Conservation (phyloP, 2,797 vertebrate species). For the Chrosomus eos region DNA sequence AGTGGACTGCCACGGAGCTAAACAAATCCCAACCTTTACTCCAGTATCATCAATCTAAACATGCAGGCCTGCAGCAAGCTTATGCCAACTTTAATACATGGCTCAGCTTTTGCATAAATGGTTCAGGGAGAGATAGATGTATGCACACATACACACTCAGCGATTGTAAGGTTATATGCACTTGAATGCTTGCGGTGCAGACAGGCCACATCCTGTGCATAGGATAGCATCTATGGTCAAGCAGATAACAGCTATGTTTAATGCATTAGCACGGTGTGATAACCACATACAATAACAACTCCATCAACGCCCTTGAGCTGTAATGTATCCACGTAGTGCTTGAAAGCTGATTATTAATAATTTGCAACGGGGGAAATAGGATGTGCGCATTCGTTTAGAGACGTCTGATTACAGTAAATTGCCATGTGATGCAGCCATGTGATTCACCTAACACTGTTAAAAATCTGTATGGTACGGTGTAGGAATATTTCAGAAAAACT, state of each 20-base stretch:
- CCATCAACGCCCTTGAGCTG: constrained; percentile 29
- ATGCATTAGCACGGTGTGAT: constrained; percentile 25
- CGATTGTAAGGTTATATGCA: neutral
- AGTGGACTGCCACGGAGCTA: constrained; percentile 51
- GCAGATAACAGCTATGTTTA: constrained; percentile 41
- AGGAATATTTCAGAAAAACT: neutral
- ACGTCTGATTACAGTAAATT: neutral
- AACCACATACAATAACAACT: constrained; percentile 18
- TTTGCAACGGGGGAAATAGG: neutral
- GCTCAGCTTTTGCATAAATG: constrained; percentile 46
- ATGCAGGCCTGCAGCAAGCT: constrained; percentile 33
- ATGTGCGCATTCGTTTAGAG: neutral
- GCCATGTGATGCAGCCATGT: neutral
- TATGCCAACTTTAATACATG: constrained; percentile 51
- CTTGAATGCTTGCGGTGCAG: constrained; percentile 14
- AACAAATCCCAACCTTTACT: constrained; percentile 54
- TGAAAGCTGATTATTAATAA: constrained; percentile 39
- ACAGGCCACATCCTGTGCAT: constrained; percentile 28
- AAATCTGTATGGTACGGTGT: neutral
- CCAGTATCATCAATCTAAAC: constrained; percentile 52
- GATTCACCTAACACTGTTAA: constrained; percentile 4
- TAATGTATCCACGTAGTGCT: constrained; percentile 4
- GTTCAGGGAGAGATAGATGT: constrained; percentile 27
- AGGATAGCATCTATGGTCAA: constrained; percentile 36
- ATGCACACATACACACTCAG: neutral